Evolutionary conservation across 2,113 vertebrate species (phyloP).

Genomic region (Cathartes aura): DNA sequence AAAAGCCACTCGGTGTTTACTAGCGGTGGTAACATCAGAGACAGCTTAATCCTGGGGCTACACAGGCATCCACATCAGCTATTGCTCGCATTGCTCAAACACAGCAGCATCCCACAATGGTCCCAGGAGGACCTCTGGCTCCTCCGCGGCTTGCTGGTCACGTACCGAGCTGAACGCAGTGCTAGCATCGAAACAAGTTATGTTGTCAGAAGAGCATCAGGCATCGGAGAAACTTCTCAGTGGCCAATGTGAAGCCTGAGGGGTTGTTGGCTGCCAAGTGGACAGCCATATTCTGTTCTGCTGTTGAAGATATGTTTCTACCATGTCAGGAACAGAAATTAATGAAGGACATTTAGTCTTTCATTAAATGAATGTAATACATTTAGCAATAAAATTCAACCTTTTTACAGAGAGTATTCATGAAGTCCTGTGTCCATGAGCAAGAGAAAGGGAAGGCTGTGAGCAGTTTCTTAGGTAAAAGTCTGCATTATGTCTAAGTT

Average conservation of each 20-base stretch:
- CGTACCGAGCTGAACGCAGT: fast-evolving
- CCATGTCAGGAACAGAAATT: neutral
- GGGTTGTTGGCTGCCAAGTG: neutral
- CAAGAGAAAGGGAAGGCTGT: neutral
- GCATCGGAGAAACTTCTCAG: neutral
- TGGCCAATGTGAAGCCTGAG: fast-evolving
- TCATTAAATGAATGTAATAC: neutral
- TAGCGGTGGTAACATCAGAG: neutral
- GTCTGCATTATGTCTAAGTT: neutral
- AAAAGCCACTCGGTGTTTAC: neutral
- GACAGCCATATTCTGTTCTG: neutral
- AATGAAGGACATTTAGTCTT: neutral
- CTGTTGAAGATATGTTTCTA: neutral
- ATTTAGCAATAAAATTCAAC: neutral
- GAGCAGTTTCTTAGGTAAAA: neutral
- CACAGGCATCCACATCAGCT: neutral
- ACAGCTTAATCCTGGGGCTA: neutral
- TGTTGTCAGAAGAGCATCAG: neutral
- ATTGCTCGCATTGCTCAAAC: neutral
- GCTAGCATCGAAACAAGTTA: neutral
- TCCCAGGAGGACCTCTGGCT: neutral
- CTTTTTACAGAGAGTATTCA: neutral
- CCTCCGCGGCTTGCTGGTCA: neutral
- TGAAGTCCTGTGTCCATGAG: neutral
- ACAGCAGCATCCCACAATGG: neutral